phyloP scores from a whole-genome alignment of 2,797 vertebrate genomes.

The Dromococcyx pavoninus region DNA sequence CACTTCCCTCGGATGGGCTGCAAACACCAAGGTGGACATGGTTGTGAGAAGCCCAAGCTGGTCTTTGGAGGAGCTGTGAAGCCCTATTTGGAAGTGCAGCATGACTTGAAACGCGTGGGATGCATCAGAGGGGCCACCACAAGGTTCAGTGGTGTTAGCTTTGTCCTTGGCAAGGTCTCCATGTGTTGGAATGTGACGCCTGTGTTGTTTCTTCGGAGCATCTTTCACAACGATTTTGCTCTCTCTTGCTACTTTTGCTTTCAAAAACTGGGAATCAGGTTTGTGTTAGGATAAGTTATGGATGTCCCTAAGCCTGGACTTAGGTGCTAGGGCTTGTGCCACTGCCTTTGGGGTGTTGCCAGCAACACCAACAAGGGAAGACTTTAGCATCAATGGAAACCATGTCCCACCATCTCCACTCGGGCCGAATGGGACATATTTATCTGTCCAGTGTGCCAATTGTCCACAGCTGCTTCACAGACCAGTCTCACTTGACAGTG shows the following conservation, averaged over 20 bases:
- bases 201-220: fast-evolving
- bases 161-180: background rate
- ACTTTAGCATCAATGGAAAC: background rate
- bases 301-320: background rate
- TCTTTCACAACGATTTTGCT: background rate
- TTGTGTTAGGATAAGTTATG: background rate
- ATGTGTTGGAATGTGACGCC: background rate
- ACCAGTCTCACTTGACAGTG: fast-evolving
- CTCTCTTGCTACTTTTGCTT: background rate
- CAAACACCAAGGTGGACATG: background rate
- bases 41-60: background rate
- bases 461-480: background rate
- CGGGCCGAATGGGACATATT: background rate
- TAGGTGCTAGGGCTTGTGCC: background rate
- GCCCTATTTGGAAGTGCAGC: background rate
- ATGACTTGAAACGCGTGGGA: background rate
- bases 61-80: background rate
- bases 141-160: background rate
- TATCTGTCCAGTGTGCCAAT: background rate
- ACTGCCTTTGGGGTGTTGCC: background rate
- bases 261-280: background rate
- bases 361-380: background rate
- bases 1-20: background rate
- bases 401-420: background rate
- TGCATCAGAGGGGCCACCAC: background rate